These are phyloP conservation scores for Eupristina koningsbergeri DNA, from an alignment of 1,140 invertebrate genomes.

Conservation along the genomic window DNA sequence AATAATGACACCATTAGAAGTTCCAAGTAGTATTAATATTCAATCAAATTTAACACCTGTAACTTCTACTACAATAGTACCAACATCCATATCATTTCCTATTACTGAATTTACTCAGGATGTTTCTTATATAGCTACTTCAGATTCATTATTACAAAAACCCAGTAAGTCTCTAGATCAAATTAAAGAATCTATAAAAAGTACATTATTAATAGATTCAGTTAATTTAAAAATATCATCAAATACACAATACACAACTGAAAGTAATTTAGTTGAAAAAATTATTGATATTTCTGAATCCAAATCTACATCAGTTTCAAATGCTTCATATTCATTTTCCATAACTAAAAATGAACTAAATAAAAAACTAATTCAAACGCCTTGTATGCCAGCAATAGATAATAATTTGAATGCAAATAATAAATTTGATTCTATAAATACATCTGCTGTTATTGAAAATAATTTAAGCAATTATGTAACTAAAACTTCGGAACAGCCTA, in stretches of 20 bases:
- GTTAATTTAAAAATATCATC: neutral
- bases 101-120: slow-evolving; percentile 80
- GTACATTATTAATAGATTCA: slow-evolving; percentile 57
- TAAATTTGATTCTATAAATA: slow-evolving; percentile 45
- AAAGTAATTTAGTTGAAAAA: neutral
- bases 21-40: slow-evolving; percentile 76
- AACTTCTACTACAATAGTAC: slow-evolving; percentile 65
- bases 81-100: slow-evolving; percentile 78
- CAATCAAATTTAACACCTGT: slow-evolving; percentile 67
- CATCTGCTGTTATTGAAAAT: slow-evolving; percentile 18
- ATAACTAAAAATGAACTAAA: slow-evolving; percentile 60
- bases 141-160: slow-evolving; percentile 59
- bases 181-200: slow-evolving; percentile 57
- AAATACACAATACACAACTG: neutral
- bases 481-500: slow-evolving; percentile 40
- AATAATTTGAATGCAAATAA: slow-evolving; percentile 56
- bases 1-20: slow-evolving; percentile 85
- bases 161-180: slow-evolving; percentile 66
- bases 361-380: slow-evolving; percentile 60
- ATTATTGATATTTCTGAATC: neutral
- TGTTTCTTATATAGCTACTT: slow-evolving; percentile 74
- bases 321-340: slow-evolving; percentile 65
- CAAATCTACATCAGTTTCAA: slow-evolving; percentile 47
- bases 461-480: slow-evolving; percentile 35
- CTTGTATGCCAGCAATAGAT: slow-evolving; percentile 71